Evolutionary conservation across 2,888 invertebrate species (phyloP), one percentile per base, ranked within the genome.

Genomic region (Sepiola atlantica): DNA sequence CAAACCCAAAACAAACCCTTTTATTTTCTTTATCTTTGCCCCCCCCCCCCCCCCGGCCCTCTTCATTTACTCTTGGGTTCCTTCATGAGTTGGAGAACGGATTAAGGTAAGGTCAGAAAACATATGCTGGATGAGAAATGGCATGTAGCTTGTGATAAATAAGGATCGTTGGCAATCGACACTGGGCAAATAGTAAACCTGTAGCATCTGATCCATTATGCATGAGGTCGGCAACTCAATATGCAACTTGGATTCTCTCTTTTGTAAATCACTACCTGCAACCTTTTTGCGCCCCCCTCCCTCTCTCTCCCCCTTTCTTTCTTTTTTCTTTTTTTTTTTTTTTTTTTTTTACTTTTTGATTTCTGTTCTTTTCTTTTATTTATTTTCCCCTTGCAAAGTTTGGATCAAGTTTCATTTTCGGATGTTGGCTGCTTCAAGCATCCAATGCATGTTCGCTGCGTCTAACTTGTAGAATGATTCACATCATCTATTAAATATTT

Each of bases 91-190:
- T 16, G 77, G 77, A 77, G 8, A 77, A 77, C 32, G 77, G 77
- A 77, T 77, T n/a, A 77, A 77, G 77, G 77, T 77, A 32, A 77
- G 77, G 77, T 77, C 77, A 77, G 77, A 77, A 77, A 77, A 77
- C 77, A 77, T 77, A 77, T 77, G 77, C 77, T 77, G 77, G n/a
- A 77, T 77, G 77, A 77, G 32, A n/a, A 77, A 77, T 77, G 77
- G 77, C 77, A 77, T 77, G 77, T 77, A n/a, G n/a, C 77, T 77
- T 77, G 77, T 77, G 77, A 77, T 77, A 77, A 77, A 77, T 77
- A 77, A 77, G 77, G 77, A 77, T 77, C 32, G n/a, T n/a, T 77
- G 77, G 77, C 77, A 77, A 77, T 77, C 77, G 77, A 77, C 77
- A 77, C 77, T 77, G 77, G n/a, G 14, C n/a, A 32, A 77, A 77